A percentile compares a stretch with the other conserved stretches of the same genome.
These are phyloP conservation scores for Helostoma temminkii DNA, from an alignment of 2,797 vertebrate genomes.

Conservation along the genomic window DNA sequence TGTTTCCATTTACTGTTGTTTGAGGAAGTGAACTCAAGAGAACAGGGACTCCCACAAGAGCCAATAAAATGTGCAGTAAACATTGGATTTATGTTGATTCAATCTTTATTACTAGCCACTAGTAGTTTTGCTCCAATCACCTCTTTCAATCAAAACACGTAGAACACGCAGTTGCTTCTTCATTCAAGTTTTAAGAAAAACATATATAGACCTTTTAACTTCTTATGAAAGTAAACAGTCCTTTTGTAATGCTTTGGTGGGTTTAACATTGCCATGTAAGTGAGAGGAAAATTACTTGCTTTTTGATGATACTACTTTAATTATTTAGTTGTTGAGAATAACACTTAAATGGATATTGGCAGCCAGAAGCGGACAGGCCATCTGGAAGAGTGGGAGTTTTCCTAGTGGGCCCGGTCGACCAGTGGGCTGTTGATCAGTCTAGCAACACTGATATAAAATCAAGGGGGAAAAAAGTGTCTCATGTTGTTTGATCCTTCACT, in stretches of 20 bases:
- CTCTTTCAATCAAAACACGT: slow-evolving; percentile 16
- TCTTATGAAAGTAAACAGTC: not conserved
- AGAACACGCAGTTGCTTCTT: not conserved
- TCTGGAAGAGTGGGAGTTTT: slow-evolving; percentile 76
- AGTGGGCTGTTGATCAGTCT: slow-evolving; percentile 54
- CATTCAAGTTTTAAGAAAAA: not conserved
- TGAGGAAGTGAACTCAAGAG: slow-evolving; percentile 7
- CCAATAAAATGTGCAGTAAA: slow-evolving; percentile 9
- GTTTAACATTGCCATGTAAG: slow-evolving; percentile 17
- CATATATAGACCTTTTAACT: not conserved
- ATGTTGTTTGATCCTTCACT: slow-evolving; percentile 41
- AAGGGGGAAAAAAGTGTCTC: slow-evolving; percentile 5
- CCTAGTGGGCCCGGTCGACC: slow-evolving; percentile 48
- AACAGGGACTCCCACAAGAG: slow-evolving; percentile 7
- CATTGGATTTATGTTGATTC: slow-evolving; percentile 24
- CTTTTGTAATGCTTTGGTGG: slow-evolving; percentile 7
- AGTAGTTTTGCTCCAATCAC: not conserved
- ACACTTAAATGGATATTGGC: slow-evolving; percentile 58
- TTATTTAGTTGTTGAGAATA: slow-evolving; percentile 50
- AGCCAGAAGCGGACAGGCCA: slow-evolving; percentile 64
- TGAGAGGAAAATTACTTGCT: slow-evolving; percentile 7
- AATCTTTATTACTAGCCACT: not conserved
- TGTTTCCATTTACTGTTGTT: slow-evolving; percentile 16
- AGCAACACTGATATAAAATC: slow-evolving; percentile 51
- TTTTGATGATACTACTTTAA: slow-evolving; percentile 28